Base-by-base conservation (phyloP, 2,888 invertebrate genomes). In the Tyria jacobaeae region DNA sequence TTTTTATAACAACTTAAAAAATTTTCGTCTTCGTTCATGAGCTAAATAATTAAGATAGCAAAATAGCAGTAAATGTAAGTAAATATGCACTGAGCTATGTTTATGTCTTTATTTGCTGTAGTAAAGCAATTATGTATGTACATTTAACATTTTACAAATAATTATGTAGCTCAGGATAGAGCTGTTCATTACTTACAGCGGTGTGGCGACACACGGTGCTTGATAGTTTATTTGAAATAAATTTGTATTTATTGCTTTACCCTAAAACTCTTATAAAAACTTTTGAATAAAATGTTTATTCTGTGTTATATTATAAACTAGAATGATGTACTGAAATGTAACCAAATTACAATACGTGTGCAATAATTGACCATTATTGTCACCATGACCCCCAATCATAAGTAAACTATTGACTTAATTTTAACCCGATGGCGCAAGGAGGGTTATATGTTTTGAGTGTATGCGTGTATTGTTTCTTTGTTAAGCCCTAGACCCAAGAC, bases 1-100 rank as follows among this genome's bases (percentile, higher is more conserved):
- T n/a, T n/a, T n/a, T n/a, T n/a, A n/a, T n/a, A 31, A 17, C 17
- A 44, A 21, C 41, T 21, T 10, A 21, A 21, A 44, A 1, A 44
- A 44, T 12, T 44, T n/a, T n/a, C 25, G 2, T 25, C 34, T 12
- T 31, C 34, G 5, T 31, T 34, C 14, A 27, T 21, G 27, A 44
- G 12, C 31, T 31, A 21, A 41, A 54, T 27, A 44, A 44, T 25
- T 41, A 17, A 51, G 31, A 34, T 10, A 15, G 5, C 51, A 17
- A 44, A 17, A 41, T 17, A 54, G 41, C 27, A 44, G 21, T 24
- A 35, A 52, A 21, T 10, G 9, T 15, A 35, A 24, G 37, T 10
- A 52, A 52, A 52, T 52, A 53, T 53, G 52, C n/a, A 53, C 24
- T n/a, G n/a, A n/a, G 10, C n/a, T 39, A 25, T 39, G 37, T 39